These are phyloP conservation scores for Gadopsis bispinosus DNA, from an alignment of 2,797 vertebrate genomes.

Conservation along the genomic window DNA sequence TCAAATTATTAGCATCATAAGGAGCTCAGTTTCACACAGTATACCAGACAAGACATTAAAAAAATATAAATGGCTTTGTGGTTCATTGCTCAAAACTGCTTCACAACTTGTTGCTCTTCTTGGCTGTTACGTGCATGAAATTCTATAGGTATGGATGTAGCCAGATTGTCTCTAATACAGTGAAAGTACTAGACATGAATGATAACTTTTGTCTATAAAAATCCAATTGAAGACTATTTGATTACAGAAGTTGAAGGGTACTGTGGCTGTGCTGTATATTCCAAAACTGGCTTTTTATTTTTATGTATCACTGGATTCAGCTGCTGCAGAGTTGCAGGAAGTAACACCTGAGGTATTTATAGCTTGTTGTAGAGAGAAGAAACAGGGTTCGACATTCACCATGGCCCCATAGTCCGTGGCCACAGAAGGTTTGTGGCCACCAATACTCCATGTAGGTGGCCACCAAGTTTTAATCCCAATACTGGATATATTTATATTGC, in stretches of 20 bases:
- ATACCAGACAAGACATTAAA: background rate
- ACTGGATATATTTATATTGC: too few species aligned
- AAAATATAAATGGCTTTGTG: background rate
- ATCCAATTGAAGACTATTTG: too few species aligned
- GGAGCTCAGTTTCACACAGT: background rate
- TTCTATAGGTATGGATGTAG: background rate
- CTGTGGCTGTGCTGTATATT: background rate
- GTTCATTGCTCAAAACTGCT: background rate
- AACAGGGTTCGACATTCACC: too few species aligned
- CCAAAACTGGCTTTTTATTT: background rate
- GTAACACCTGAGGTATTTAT: constrained; percentile 4
- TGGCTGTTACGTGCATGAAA: background rate
- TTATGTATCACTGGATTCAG: background rate
- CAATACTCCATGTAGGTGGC: too few species aligned
- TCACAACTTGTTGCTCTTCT: background rate
- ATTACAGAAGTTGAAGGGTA: background rate
- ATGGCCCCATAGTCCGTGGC: too few species aligned
- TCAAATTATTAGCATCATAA: background rate
- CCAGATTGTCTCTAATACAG: background rate
- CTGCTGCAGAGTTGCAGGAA: background rate
- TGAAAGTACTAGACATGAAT: background rate
- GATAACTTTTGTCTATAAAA: background rate
- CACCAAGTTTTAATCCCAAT: too few species aligned
- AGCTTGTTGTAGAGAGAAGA: constrained; percentile 15
- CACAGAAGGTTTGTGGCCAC: too few species aligned